A percentile compares a stretch with the other conserved stretches of the same genome.
These are phyloP conservation scores for Kuschelorhynchus macadamiae DNA, from an alignment of 2,888 invertebrate genomes.

Conservation along the genomic window DNA sequence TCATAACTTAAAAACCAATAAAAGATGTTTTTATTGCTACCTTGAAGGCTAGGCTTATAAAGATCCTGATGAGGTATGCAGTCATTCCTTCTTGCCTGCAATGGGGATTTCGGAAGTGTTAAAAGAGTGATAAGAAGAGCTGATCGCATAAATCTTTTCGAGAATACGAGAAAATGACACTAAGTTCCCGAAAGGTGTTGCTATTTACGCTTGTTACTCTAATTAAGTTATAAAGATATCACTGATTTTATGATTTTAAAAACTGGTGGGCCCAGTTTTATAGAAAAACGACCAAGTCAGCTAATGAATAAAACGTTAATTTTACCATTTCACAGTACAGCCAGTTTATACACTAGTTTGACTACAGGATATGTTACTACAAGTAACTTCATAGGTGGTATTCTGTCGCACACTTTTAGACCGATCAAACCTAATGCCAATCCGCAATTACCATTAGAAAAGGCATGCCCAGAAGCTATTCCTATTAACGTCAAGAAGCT, in stretches of 20 bases:
- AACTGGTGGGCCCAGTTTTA: constrained; percentile 15
- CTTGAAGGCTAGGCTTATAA: constrained; percentile 10
- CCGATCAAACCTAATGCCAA: constrained; percentile 23
- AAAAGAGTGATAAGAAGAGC: constrained; percentile 13
- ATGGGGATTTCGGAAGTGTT: constrained; percentile 14
- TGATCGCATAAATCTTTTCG: constrained; percentile 7
- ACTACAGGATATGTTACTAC: constrained; percentile 7
- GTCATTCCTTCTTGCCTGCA: constrained; percentile 2
- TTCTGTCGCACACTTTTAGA: constrained; percentile 10
- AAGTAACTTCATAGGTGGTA: constrained; percentile 2
- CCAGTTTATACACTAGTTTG: constrained; percentile 7
- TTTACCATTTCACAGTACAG: constrained; percentile 8
- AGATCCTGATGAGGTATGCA: constrained; percentile 13
- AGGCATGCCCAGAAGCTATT: constrained; percentile 14
- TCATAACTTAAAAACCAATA: neutral
- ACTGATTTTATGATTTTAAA: constrained; percentile 17
- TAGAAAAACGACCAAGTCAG: constrained; percentile 7
- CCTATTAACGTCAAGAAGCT: constrained; percentile 2
- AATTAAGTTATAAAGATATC: neutral
- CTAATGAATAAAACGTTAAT: constrained; percentile 4
- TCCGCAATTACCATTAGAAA: constrained; percentile 16
- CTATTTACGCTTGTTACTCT: constrained; percentile 6
- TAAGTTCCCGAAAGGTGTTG: constrained; percentile 13
- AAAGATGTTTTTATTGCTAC: neutral
- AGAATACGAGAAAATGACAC: constrained; percentile 8